Evolutionary conservation across 2,113 vertebrate species (phyloP).

Genomic region (Oreochromis tanganicae): DNA sequence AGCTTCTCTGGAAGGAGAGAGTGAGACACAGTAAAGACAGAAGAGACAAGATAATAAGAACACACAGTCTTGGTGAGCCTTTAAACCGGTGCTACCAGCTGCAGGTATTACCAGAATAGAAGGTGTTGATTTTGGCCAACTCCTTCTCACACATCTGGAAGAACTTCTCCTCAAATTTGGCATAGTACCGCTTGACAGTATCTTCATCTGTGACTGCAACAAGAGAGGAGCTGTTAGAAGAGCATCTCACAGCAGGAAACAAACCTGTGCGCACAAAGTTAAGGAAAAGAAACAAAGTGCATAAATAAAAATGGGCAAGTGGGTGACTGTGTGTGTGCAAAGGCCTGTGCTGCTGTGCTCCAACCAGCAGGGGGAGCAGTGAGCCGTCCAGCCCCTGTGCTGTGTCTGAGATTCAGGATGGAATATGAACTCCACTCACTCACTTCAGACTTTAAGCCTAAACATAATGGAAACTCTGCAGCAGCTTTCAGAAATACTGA

Average conservation of each 20-base stretch:
- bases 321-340: neutral
- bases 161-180: slow-evolving; percentile 99
- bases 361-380: slow-evolving; percentile 12
- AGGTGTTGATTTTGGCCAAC: slow-evolving; percentile 99
- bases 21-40: neutral
- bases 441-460: neutral
- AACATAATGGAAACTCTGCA: neutral
- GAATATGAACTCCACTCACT: neutral
- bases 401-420: neutral
- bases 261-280: neutral
- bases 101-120: slow-evolving; percentile 89
- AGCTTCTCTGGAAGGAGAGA: slow-evolving; percentile 82
- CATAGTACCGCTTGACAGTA: slow-evolving; percentile 95
- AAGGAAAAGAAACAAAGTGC: neutral
- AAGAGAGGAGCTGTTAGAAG: neutral
- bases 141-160: slow-evolving; percentile 99
- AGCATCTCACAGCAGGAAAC: neutral
- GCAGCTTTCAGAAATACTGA: neutral
- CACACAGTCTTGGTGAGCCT: neutral
- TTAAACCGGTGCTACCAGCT: neutral
- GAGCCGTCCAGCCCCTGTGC: neutral
- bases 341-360: neutral
- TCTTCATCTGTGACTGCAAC: slow-evolving; percentile 91
- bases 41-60: neutral
- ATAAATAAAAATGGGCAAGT: neutral